These are phyloP conservation scores for Zeugodacus cucurbitae DNA, from an alignment of 1,140 invertebrate species.

Conservation along the genomic window DNA sequence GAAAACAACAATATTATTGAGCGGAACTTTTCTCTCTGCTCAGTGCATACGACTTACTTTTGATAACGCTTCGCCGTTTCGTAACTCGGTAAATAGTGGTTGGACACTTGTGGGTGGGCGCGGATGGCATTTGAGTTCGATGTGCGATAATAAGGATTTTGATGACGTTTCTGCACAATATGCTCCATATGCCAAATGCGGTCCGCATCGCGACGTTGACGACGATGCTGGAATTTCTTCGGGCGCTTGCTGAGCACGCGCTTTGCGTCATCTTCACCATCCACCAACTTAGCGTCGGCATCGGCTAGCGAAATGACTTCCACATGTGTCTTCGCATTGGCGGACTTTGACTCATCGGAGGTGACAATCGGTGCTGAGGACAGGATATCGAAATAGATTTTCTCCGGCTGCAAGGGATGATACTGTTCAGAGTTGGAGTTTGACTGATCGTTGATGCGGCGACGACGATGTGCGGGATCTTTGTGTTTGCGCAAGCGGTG, in stretches of 20 bases:
- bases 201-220: slow-evolving; percentile 50
- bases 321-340: slow-evolving; percentile 44
- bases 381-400: slow-evolving; percentile 56
- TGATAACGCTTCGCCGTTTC: background rate
- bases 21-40: no score
- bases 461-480: slow-evolving; percentile 6
- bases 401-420: slow-evolving; percentile 43
- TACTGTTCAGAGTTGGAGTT: slow-evolving; percentile 36
- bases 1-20: background rate
- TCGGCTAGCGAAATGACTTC: slow-evolving; percentile 40
- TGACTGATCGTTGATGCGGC: background rate
- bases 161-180: slow-evolving; percentile 31
- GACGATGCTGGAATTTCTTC: slow-evolving; percentile 54
- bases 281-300: slow-evolving; percentile 17
- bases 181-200: background rate
- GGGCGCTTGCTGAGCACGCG: slow-evolving; percentile 49
- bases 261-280: slow-evolving; percentile 46
- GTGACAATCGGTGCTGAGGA: slow-evolving; percentile 51
- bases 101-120: background rate
- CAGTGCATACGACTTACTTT: no score
- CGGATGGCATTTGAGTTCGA: background rate
- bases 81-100: slow-evolving; percentile 3
- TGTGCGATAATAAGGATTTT: slow-evolving; percentile 40
- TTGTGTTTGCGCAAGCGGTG: slow-evolving; percentile 41
- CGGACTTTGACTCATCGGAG: slow-evolving; percentile 47